phyloP scores from a whole-genome alignment of 2,113 vertebrate species.

The Mastomys coucha region DNA sequence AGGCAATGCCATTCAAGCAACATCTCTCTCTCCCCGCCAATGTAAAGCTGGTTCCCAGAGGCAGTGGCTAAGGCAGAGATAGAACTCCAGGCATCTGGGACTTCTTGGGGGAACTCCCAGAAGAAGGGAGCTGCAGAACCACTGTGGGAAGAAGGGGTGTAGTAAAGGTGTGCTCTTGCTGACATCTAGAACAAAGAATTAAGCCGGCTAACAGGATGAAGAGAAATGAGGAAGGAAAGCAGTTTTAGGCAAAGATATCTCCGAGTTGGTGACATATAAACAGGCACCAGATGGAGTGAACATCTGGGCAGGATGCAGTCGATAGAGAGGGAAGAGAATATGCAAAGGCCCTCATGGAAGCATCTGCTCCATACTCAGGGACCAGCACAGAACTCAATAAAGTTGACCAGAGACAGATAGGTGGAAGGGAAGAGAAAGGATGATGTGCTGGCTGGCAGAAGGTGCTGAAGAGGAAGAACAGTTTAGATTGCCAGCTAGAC shows the following conservation, averaged over 20 bases:
- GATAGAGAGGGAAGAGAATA: not conserved
- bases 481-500: not conserved
- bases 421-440: not conserved
- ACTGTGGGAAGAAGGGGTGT: not conserved
- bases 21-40: fast-evolving
- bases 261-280: not conserved
- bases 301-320: not conserved
- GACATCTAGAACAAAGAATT: not conserved
- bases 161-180: not conserved
- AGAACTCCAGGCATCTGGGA: not conserved
- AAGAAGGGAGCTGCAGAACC: not conserved
- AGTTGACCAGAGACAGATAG: not conserved
- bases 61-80: not conserved
- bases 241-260: not conserved
- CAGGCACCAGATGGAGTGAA: not conserved
- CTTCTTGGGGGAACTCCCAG: not conserved
- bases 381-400: not conserved
- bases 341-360: not conserved
- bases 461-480: not conserved
- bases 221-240: not conserved
- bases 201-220: not conserved
- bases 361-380: not conserved
- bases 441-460: not conserved
- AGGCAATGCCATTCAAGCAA: not conserved
- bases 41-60: not conserved